Base-by-base conservation (phyloP, 2,113 vertebrate species). In the Dasyurus viverrinus region DNA sequence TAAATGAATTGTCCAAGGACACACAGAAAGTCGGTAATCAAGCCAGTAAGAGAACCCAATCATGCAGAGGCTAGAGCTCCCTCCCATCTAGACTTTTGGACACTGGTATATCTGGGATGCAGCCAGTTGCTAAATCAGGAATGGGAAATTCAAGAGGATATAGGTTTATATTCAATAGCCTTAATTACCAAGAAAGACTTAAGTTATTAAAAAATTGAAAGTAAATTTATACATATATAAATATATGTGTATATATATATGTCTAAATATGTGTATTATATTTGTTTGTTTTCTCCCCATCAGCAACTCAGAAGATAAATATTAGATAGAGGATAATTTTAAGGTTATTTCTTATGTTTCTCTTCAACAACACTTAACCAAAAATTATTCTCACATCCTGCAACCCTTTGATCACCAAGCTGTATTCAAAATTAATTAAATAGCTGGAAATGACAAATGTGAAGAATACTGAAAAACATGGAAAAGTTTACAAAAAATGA, bases 1-100 rank as follows among this genome's bases (percentile, higher is more conserved):
- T 93, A 95, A 91, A 22, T 94, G 11, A 92, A 91, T 92, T 92
- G 50, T 54, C 68, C 54, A 89, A 91, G 14, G 53, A 42, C 55
- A 93, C 22, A 91, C 30, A 95, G 53, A 91, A 92, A 50, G 12
- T 23, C 89, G 57, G 10, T n/a, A 26, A 60, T n/a, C 55, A 95
- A 93, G 91, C 14, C 89, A 90, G 68, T 84, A 42, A 23, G 16
- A 23, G n/a, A 84, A 84, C 16, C n/a, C 68, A 84, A 2, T 42
- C n/a, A 84, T 22, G 68, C 36, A 84, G 68, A 84, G 36, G 7
- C 16, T n/a, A 84, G 68, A 84, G 19, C 19, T 23, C 68, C 19
- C 68, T 84, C 36, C n/a, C 19, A 84, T 84, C 68, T 19, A 22
- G 6, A 36, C 68, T 16, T 84, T 16, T 8, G 68, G n/a, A n/a